Base-by-base conservation (phyloP, 2,113 vertebrate species). In the Gasterosteus aculeatus region DNA sequence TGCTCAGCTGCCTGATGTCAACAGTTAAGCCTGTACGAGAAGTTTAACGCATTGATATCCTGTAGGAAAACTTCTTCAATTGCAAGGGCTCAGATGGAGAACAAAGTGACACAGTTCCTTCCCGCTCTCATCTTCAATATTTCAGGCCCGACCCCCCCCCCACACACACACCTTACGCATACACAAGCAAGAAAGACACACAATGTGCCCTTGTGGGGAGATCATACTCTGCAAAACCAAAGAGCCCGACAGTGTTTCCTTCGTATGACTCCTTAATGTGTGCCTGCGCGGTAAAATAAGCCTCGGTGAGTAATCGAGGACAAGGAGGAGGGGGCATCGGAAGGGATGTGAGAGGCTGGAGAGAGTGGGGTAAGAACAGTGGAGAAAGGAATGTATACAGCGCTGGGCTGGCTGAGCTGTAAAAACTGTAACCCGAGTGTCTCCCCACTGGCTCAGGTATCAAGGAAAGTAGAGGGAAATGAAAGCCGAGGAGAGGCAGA, bases 321-420 rank as follows among this genome's bases (percentile, higher is more conserved):
- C 85, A 79, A 81, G 83, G 78, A 86, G 85, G 84, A 90, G 89
- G 75, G 85, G 85, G 89, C 83, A 90, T 65, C 11, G 66, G 66
- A 64, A 76, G 84, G 71, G 88, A 85, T 71, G 71, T 82, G 85
- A 86, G 82, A 87, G 76, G 87, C 79, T 71, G 79, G 60, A 83
- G 82, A 83, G 82, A 83, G 83, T 56, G 75, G 94, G 92, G 93
- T 95, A 92, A 93, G 89, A 91, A 94, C 94, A 95, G 83, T 82
- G 95, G 95, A 96, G 97, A 97, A 96, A 97, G 97, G 98, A 99
- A 98, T 98, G 96, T 97, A 97, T 96, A 97, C 96, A 97, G 96
- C 95, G 94, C 96, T 93, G 95, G 95, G 92, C 93, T 94, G 96
- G 94, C 96, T 96, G 95, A 97, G 97, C 98, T 98, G 97, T 98